A percentile compares a stretch with the other conserved stretches of the same genome.
These are phyloP conservation scores for Phacellophora camtschatica DNA, from an alignment of 30 jellyfish, hydroid and myxozoan species.

Conservation along the genomic window DNA sequence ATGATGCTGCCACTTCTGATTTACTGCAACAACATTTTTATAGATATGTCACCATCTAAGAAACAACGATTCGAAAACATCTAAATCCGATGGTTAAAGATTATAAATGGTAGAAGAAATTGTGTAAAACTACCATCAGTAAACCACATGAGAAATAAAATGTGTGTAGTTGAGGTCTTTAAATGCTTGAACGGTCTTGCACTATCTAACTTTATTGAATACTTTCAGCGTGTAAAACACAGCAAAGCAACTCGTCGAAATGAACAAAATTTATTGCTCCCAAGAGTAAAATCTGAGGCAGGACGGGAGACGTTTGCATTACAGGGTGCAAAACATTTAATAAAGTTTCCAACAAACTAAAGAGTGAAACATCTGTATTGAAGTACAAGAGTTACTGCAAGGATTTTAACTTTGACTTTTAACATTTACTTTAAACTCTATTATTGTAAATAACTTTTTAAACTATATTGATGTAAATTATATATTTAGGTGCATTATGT, in stretches of 20 bases:
- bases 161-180: too few relatives aligned
- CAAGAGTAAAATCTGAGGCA: too few relatives aligned
- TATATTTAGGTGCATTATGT: too few relatives aligned
- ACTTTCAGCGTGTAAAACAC: too few relatives aligned
- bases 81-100: constrained; percentile 24
- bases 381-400: constrained; percentile 34
- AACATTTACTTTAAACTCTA: too few relatives aligned
- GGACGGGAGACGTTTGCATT: constrained; percentile 42
- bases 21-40: constrained; percentile 35
- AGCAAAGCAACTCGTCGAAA: too few relatives aligned
- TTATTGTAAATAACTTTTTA: too few relatives aligned
- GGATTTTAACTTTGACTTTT: constrained; percentile 28
- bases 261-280: too few relatives aligned
- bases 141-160: constrained; percentile 20
- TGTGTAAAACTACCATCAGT: constrained; percentile 38
- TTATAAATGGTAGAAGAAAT: constrained; percentile 13
- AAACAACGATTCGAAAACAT: constrained; percentile 27
- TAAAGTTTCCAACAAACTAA: constrained; percentile 5
- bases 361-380: constrained; percentile 47
- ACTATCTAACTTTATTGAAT: too few relatives aligned
- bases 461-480: too few relatives aligned
- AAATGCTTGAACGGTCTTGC: too few relatives aligned
- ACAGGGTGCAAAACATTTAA: constrained; percentile 39
- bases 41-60: constrained; percentile 29
- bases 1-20: constrained; percentile 41